Conservation (phyloP, 2,113 vertebrate species). For the Pandion haliaetus region DNA sequence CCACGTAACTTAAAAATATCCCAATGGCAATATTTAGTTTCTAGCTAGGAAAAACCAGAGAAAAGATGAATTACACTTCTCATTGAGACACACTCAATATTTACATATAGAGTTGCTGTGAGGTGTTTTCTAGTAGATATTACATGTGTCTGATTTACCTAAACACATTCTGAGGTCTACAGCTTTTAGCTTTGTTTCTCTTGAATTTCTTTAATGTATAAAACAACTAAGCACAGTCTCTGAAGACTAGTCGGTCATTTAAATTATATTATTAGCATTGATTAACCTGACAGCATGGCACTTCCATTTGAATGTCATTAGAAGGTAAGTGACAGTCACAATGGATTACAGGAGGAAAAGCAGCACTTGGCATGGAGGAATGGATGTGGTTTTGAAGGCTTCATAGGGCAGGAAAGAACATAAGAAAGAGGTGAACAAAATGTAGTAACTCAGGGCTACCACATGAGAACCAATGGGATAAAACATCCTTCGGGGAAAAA, state of each 20-base stretch:
- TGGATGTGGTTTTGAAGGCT: neutral
- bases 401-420: neutral
- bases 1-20: neutral
- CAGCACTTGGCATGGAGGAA: neutral
- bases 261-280: neutral
- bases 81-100: neutral
- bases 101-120: neutral
- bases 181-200: neutral
- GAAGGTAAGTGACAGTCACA: neutral
- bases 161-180: neutral
- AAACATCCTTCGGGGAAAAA: neutral
- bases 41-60: neutral
- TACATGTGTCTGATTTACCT: neutral
- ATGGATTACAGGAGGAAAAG: neutral
- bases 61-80: neutral
- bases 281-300: neutral
- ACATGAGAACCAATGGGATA: neutral
- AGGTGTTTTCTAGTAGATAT: neutral
- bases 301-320: neutral
- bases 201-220: neutral
- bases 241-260: neutral
- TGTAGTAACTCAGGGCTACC: neutral
- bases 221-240: neutral
- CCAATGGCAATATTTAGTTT: constrained; percentile 7
- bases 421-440: neutral